Percentiles rank a stretch among this genome's conserved stretches.
Conservation (phyloP, 2,113 vertebrate species). For the Patagioenas fasciata region DNA sequence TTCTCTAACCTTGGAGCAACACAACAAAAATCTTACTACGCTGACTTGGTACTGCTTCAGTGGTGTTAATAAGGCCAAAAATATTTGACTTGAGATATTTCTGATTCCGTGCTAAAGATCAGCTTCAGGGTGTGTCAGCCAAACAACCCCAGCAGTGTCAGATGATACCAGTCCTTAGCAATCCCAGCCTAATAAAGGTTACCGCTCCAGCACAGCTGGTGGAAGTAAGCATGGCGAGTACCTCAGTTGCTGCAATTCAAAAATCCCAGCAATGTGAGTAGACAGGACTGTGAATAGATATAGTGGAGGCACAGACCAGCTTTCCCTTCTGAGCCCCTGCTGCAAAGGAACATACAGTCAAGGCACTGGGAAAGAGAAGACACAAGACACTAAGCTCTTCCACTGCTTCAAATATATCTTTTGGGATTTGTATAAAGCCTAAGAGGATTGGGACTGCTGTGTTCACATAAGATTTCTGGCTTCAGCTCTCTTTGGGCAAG, state of each 20-base stretch:
- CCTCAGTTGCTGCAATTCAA: neutral
- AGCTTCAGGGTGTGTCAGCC: neutral
- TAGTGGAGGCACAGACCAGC: neutral
- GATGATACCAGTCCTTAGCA: neutral
- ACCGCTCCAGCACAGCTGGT: neutral
- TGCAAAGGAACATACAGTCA: neutral
- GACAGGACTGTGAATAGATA: neutral
- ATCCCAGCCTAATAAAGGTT: neutral
- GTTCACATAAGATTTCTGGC: neutral
- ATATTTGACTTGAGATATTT: neutral
- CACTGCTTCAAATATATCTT: neutral
- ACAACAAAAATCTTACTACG: neutral
- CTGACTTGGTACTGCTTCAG: neutral
- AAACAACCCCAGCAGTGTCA: neutral
- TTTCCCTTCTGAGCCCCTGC: neutral
- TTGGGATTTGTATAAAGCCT: neutral
- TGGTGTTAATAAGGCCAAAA: neutral
- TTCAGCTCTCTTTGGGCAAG: neutral
- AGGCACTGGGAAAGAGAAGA: neutral
- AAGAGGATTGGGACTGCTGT: neutral
- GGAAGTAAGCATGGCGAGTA: neutral
- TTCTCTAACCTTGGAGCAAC: neutral
- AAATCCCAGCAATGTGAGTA: neutral
- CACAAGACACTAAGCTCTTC: neutral
- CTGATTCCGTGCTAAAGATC: neutral